A percentile compares a stretch with the other conserved stretches of the same genome.
Conservation (phyloP, 2,113 vertebrate genomes). For the Poeciliopsis occidentalis region DNA sequence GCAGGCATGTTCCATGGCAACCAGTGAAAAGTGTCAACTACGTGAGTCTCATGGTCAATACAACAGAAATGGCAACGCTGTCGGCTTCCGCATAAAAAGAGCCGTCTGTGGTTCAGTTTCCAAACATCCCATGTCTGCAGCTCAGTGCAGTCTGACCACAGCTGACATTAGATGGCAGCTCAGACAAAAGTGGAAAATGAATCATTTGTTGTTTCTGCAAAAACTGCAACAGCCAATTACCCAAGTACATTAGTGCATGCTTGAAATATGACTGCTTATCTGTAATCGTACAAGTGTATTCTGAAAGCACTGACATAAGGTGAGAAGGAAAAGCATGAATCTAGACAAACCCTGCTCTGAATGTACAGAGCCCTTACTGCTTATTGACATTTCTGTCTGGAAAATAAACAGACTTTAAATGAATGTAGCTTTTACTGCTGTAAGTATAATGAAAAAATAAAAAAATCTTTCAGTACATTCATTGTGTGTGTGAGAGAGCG, state of each 20-base stretch:
- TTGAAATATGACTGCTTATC: background rate
- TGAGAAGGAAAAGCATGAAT: background rate
- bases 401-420: background rate
- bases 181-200: background rate
- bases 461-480: too few relatives aligned
- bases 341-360: background rate
- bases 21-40: background rate
- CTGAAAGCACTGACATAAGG: background rate
- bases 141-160: background rate
- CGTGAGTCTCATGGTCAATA: conserved; percentile 1
- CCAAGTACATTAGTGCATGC: background rate
- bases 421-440: too few relatives aligned
- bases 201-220: background rate
- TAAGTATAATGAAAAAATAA: too few relatives aligned
- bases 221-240: background rate
- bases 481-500: too few relatives aligned
- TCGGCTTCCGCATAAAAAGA: background rate
- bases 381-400: background rate
- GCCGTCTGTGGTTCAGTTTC: background rate
- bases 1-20: background rate
- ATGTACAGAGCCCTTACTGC: background rate
- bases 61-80: background rate
- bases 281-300: background rate
- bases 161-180: background rate
- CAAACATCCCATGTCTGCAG: background rate